Base-by-base conservation (phyloP, 2,888 invertebrate genomes). In the Sesia bembeciformis region DNA sequence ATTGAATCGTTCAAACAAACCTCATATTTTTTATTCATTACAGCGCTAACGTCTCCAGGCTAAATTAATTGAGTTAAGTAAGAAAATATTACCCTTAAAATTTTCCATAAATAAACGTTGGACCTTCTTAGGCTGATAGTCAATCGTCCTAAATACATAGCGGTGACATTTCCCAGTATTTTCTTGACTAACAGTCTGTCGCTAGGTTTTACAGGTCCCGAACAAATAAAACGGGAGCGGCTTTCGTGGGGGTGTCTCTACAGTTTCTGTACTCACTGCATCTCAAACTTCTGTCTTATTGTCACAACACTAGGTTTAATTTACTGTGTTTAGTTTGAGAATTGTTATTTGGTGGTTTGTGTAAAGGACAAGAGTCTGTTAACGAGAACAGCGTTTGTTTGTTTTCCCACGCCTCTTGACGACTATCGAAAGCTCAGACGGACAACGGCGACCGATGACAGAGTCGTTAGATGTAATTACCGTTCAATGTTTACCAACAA, bases 371-470 rank as follows among this genome's bases (percentile, higher is more conserved):
- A 79, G 80, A 77, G 76, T 65, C 67, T 61, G 75, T 73, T 82
- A 83, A 78, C 78, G 74, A 82, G 79, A 71, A 69, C 70, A 66
- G 62, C 68, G 70, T 70, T 74, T 82, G 81, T 84, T 84, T 83
- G 75, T 79, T 76, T 84, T 86, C 84, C 76, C 84, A 85, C 82
- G 81, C 65, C 75, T 75, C 77, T 77, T 71, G 70, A 74, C 50
- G 50, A 50, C 39, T 7, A 50, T 7, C 68, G 66, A 67, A 72
- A 66, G 62, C 70, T 73, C 61, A 63, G 66, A 64, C 66, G 68
- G 65, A 69, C 71, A 66, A 65, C 61, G 62, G 60, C 56, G 58
- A 62, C 62, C 57, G 63, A 58, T 64, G 60, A 67, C 63, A 63
- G 63, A 70, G 39, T 51, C 50, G 51, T 53, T 49, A 53, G 51